A percentile compares a stretch with the other conserved stretches of the same genome.
Evolutionary conservation across 2,888 invertebrate species (phyloP).

Genomic region (Pachydiplax longipennis): DNA sequence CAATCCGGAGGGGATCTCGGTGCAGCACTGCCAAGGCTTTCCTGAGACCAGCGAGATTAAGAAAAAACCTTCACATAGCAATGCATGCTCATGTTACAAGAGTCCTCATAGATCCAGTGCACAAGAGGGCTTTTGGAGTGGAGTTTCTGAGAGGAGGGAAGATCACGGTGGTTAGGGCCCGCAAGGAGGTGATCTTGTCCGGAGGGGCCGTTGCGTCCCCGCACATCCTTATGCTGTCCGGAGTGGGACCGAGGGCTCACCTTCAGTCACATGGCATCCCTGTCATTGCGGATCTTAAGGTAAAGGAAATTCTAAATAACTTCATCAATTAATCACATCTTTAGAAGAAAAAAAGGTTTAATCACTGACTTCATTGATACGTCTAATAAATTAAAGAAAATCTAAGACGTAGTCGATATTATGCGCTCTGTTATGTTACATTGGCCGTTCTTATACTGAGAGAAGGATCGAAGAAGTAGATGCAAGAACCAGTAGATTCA

Average conservation of each 20-base stretch:
- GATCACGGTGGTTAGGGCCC: constrained; percentile 75
- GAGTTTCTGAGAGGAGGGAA: constrained; percentile 80
- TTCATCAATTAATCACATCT: no score
- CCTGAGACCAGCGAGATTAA: constrained; percentile 77
- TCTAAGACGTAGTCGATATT: no score
- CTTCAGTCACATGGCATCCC: constrained; percentile 78
- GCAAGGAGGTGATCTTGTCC: constrained; percentile 87
- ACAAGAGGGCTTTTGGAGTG: constrained; percentile 45
- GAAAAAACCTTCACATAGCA: constrained; percentile 84
- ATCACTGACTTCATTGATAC: no score
- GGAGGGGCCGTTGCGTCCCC: constrained; percentile 94
- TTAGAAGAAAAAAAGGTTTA: no score
- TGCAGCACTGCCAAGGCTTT: constrained; percentile 92
- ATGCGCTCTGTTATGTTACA: no score
- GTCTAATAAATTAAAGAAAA: no score
- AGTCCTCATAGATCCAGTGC: constrained; percentile 52
- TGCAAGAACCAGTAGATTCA: no score
- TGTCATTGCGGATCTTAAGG: constrained; percentile 73
- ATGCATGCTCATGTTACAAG: constrained; percentile 79
- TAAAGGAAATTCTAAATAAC: no score
- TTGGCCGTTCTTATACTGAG: no score
- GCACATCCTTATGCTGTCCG: constrained; percentile 92
- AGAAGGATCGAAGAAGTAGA: no score
- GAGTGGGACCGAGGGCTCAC: constrained; percentile 63
- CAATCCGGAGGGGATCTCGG: constrained; percentile 71